Base-by-base conservation (phyloP, 2,797 vertebrate genomes). In the Sebastes oblongus region DNA sequence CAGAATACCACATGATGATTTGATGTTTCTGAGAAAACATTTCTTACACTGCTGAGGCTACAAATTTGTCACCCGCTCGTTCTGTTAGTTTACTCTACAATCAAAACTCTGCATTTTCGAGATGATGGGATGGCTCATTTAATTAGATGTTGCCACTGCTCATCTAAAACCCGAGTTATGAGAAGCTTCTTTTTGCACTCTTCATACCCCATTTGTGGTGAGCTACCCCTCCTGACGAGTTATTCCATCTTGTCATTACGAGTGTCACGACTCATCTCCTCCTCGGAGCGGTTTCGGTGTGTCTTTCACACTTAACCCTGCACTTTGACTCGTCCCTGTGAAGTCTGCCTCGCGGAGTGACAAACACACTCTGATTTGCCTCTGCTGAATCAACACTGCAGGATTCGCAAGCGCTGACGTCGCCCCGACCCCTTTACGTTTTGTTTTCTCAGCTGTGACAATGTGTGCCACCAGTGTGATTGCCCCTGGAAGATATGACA, bases 361-460 rank as follows among this genome's bases (percentile, higher is more conserved):
- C 83, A 74, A 76, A 83, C 78, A 27, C 65, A 12, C 81, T 66
- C 54, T 72, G 81, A 76, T 62, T 73, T 46, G 58, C 70, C 74
- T 81, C 68, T 54, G 60, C 85, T 83, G 83, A 80, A 72, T 84
- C 82, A 76, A 77, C 74, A 16, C 68, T 8, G 32, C 36, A 39
- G 2, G 55, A 81, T 75, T 77, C 4, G n/a, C n/a, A 29, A 46
- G 20, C 81, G 50, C 70, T 81, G 79, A 85, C 52, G 65, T 80
- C 13, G 22, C 59, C 10, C 55, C 13, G 3, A 20, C 60, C 72
- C 83, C 30, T 66, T 32, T 29, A 6, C 9, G 8, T n/a, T 81
- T 72, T 92, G 89, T 91, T 94, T 84, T 91, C 30, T 82, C 93
- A 93, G 93, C 91, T 90, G 89, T 55, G 84, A 75, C 77, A 42